Conservation (phyloP, 2,888 invertebrate species). For the Parapristionchus giblindavisi region DNA sequence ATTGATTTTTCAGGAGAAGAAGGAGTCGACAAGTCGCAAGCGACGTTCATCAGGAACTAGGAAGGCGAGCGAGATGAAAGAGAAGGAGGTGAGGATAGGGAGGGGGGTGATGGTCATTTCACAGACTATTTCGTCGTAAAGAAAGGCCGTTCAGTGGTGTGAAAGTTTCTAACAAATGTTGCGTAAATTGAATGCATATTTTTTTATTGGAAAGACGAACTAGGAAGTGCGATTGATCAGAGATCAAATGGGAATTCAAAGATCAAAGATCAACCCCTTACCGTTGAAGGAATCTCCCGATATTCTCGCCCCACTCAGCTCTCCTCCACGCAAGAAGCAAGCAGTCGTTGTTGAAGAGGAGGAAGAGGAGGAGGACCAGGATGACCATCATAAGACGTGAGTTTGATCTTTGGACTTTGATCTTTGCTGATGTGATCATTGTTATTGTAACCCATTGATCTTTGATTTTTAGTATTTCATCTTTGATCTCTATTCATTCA, state of each 20-base stretch:
- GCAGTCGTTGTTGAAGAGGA: background rate
- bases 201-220: background rate
- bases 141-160: too few relatives aligned
- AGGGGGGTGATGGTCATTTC: too few relatives aligned
- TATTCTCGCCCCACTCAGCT: background rate
- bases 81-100: too few relatives aligned
- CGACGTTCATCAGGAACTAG: background rate
- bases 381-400: constrained; percentile 11
- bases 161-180: background rate
- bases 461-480: background rate
- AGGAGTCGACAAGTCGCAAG: background rate
- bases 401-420: background rate
- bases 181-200: background rate
- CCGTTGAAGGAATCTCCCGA: background rate
- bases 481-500: too few relatives aligned
- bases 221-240: background rate
- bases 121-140: too few relatives aligned
- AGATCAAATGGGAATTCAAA: background rate
- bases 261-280: background rate
- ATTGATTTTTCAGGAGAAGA: constrained; percentile 1
- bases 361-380: background rate
- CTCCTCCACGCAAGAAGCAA: constrained; percentile 6
- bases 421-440: background rate
- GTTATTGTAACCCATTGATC: background rate
- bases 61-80: constrained; percentile 3